Conservation (phyloP, 2,888 invertebrate species). For the Urechis unicinctus region DNA sequence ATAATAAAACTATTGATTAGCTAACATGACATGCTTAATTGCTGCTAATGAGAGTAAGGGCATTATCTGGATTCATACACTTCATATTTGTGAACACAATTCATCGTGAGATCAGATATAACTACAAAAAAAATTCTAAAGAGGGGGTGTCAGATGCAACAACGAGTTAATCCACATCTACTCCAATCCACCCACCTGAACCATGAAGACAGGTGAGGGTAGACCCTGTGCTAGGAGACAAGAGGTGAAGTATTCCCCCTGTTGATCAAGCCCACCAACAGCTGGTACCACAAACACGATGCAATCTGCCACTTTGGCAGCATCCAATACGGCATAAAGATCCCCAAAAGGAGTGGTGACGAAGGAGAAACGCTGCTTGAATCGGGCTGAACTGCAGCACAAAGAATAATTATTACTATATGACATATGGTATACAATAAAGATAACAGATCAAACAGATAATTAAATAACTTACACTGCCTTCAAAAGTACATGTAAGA, state of each 20-base stretch:
- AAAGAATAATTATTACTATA: neutral
- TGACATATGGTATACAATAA: neutral
- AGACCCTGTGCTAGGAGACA: slow-evolving; percentile 75
- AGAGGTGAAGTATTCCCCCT: slow-evolving; percentile 72
- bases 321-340: slow-evolving; percentile 60
- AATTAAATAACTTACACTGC: neutral
- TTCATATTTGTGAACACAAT: too few species aligned
- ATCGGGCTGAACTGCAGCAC: slow-evolving; percentile 65
- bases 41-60: too few species aligned
- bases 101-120: too few species aligned
- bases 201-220: slow-evolving; percentile 59
- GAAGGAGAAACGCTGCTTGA: slow-evolving; percentile 83
- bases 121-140: too few species aligned
- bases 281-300: slow-evolving; percentile 66
- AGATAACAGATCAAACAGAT: neutral
- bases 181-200: slow-evolving; percentile 33
- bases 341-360: slow-evolving; percentile 68
- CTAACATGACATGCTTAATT: too few species aligned
- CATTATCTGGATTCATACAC: too few species aligned
- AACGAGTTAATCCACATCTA: too few species aligned
- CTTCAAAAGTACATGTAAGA: neutral
- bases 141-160: too few species aligned
- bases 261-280: slow-evolving; percentile 63
- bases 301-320: slow-evolving; percentile 67
- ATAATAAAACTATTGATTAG: too few species aligned